Conservation (phyloP, 1,140 invertebrate genomes). For the Colletes latitarsis region DNA sequence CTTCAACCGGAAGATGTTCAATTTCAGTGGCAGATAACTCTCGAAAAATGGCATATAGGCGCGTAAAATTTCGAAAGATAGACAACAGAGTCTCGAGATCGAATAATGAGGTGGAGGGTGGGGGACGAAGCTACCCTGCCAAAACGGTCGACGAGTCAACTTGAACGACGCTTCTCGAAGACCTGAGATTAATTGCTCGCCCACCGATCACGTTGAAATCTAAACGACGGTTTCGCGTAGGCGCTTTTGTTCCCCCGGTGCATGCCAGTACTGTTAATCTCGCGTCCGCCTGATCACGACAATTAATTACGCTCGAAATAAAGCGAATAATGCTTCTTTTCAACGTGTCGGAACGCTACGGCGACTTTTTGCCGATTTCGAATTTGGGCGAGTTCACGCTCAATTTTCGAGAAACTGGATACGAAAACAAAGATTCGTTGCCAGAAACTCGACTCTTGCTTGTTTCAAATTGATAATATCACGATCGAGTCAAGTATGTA, state of each 20-base stretch:
- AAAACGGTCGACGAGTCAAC: neutral
- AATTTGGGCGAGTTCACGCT: too few relatives aligned
- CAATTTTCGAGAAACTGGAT: too few relatives aligned
- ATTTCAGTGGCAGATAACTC: too few relatives aligned
- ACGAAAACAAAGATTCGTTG: neutral
- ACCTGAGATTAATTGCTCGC: conserved; percentile 26
- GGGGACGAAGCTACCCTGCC: neutral
- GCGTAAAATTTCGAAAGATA: too few relatives aligned
- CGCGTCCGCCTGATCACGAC: neutral
- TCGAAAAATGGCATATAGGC: too few relatives aligned
- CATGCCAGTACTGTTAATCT: conserved; percentile 12
- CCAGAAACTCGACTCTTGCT: too few relatives aligned
- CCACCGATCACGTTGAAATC: conserved; percentile 29
- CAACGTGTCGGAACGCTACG: neutral
- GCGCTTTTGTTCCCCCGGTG: conserved; percentile 27
- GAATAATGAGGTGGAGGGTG: neutral
- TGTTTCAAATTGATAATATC: too few relatives aligned
- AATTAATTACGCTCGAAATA: conserved; percentile 31
- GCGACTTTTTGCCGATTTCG: neutral
- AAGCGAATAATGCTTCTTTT: conserved; percentile 11
- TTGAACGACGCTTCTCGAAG: neutral
- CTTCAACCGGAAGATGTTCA: too few relatives aligned
- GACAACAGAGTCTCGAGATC: too few relatives aligned
- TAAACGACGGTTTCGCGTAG: conserved; percentile 22
- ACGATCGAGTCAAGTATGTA: too few relatives aligned